Base-by-base conservation (phyloP, 2,797 vertebrate species). In the Catharus ustulatus region DNA sequence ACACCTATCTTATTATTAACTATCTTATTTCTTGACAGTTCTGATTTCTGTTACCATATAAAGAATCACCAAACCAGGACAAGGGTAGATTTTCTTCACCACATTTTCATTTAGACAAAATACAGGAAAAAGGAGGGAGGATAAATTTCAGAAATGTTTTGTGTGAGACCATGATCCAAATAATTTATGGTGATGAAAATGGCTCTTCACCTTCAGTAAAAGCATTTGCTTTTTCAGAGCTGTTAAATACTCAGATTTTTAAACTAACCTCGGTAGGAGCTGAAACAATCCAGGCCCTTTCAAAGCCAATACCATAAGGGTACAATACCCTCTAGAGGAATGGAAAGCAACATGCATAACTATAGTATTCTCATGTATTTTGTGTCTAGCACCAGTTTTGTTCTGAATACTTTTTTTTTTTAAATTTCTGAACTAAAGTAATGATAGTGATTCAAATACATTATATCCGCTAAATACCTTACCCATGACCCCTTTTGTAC, bases 301-400 rank as follows among this genome's bases (percentile, higher is more conserved):
- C 34, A 75, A 85, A 94, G 38, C 58, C 79, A 83, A 46, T 71
- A 67, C 61, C 72, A 22, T 79, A 67, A 82, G 84, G 84, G 72
- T 91, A 95, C 72, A 95, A 89, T 96, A 91, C 82, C 79, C 68
- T 92, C 87, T 91, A 94, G 87, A 94, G 75, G 78, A 95, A 93
- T 77, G 75, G 75, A 93, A 84, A 85, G 75, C 59, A 92, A 77
- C 45, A 43, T 84, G 75, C 81, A 92, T 87, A 89, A 66, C 34
- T 82, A 49, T 21, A 59, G 16, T 89, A 62, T 43, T 46, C 55
- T 38, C 48, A 55, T 26, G 20, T 48, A 66, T 84, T 81, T 76
- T 38, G 17, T 49, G 16, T 38, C 45, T 40, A 78, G 3, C 22
- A 57, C n/a, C 38, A 72, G 4, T 51, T 87, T 82, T 78, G 19